Percentiles rank a stretch among this genome's conserved stretches.
Conservation (phyloP, 2,113 vertebrate species). For the Atractosteus spatula region DNA sequence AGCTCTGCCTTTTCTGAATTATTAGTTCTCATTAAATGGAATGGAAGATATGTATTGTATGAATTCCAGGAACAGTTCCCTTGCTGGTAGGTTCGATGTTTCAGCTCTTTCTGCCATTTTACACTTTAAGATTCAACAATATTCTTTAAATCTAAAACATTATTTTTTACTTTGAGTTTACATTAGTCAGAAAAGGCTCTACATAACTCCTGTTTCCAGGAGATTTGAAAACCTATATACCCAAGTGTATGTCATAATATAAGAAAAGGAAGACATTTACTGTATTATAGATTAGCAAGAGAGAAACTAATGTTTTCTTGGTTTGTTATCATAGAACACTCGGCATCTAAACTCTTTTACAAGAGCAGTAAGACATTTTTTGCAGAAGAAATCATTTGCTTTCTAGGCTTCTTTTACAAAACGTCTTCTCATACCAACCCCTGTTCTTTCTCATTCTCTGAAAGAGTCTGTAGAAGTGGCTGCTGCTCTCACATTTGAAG, state of each 20-base stretch:
- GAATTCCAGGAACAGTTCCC: no score
- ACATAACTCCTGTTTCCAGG: slow-evolving; percentile 6
- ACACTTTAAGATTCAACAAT: no score
- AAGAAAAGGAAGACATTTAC: not conserved
- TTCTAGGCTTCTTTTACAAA: slow-evolving; percentile 15
- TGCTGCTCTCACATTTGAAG: no score
- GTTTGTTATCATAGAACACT: not conserved
- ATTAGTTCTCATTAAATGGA: no score
- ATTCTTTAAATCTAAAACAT: no score
- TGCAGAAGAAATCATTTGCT: not conserved
- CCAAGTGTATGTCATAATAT: not conserved
- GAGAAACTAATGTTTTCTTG: not conserved
- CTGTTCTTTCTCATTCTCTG: not conserved
- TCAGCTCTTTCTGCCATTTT: no score
- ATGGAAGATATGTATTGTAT: no score
- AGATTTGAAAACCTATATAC: not conserved
- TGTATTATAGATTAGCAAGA: slow-evolving; percentile 7
- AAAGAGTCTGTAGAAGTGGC: not conserved
- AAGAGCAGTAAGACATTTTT: no score
- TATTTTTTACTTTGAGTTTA: not conserved
- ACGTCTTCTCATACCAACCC: not conserved
- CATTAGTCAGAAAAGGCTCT: not conserved
- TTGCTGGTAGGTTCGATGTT: no score
- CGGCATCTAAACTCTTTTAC: no score
- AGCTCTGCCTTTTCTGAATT: no score